Base-by-base conservation (phyloP, 2,113 vertebrate genomes). In the Amphiprion ocellaris region DNA sequence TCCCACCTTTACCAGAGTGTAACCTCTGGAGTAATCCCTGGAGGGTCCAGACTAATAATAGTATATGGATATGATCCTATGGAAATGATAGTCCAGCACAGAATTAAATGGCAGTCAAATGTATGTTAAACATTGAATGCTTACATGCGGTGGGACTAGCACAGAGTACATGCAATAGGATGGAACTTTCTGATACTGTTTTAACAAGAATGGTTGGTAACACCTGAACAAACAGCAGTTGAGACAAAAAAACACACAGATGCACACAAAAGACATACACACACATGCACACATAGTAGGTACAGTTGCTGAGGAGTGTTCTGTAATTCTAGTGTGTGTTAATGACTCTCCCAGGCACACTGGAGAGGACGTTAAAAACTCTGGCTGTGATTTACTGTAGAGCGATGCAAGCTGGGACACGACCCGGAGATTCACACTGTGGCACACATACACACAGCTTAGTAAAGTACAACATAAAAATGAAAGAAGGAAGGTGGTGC, bases 311-410 rank as follows among this genome's bases (percentile, higher is more conserved):
- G 86, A 90, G 82, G 78, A 90, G 82, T 81, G 85, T 85, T 90
- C 87, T 88, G 85, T 89, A 93, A 90, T 90, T 91, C 88, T 80
- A 90, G 83, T 82, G 87, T 92, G 88, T 87, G 90, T 91, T 93
- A 94, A 94, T 90, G 89, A 90, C 91, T 94, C 92, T 94, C 89
- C 74, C 84, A 86, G 89, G 90, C 89, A 70, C 90, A 90, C 82
- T 91, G 90, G 86, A 88, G 91, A 84, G 85, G 89, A 92, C 78
- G 78, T 82, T 92, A 90, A 90, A 92, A 93, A 89, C 90, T 90
- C 76, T 62, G 81, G 84, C 80, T 79, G 76, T 93, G 93, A 93
- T 93, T 94, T 93, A 93, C 70, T 87, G 90, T 83, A 82, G 85
- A 80, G 89, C 65, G 58, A 82, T 79, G 87, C 92, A 94, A 87